phyloP scores from a whole-genome alignment of 2,888 invertebrate species.

The Trachelus iudaicus region DNA sequence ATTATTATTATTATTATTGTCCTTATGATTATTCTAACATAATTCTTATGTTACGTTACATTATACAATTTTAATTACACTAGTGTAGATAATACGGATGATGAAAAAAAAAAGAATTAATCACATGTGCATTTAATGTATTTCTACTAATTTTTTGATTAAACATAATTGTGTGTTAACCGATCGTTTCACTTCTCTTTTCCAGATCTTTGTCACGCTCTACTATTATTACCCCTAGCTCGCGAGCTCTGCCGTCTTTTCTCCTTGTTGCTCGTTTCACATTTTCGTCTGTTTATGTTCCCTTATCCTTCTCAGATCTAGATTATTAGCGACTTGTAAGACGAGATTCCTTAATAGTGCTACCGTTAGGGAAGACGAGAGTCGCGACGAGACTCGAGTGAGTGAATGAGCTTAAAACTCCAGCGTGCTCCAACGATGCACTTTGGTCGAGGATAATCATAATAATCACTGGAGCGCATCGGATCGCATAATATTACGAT shows the following conservation, averaged over 20 bases:
- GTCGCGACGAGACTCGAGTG: background rate
- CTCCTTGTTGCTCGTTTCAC: background rate
- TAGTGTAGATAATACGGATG: conserved; percentile 60
- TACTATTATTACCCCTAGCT: conserved; percentile 1
- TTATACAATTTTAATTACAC: conserved; percentile 56
- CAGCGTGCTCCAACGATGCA: background rate
- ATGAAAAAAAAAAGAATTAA: conserved; percentile 54
- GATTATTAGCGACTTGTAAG: background rate
- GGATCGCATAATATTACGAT: background rate
- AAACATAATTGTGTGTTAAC: conserved; percentile 65
- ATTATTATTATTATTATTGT: conserved; percentile 57
- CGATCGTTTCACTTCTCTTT: conserved; percentile 53
- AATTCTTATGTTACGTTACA: conserved; percentile 56
- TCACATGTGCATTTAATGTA: conserved; percentile 66
- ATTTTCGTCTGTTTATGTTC: background rate
- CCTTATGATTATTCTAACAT: conserved; percentile 56
- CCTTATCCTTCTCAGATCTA: background rate
- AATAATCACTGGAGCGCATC: background rate
- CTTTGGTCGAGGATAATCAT: background rate
- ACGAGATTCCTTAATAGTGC: background rate
- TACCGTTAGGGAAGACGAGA: background rate
- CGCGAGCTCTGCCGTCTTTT: background rate
- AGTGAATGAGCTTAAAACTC: background rate
- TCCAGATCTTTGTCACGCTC: conserved; percentile 34
- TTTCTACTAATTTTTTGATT: conserved; percentile 66